Base-by-base conservation (phyloP, 2,888 invertebrate species). In the Plagodis pulveraria region DNA sequence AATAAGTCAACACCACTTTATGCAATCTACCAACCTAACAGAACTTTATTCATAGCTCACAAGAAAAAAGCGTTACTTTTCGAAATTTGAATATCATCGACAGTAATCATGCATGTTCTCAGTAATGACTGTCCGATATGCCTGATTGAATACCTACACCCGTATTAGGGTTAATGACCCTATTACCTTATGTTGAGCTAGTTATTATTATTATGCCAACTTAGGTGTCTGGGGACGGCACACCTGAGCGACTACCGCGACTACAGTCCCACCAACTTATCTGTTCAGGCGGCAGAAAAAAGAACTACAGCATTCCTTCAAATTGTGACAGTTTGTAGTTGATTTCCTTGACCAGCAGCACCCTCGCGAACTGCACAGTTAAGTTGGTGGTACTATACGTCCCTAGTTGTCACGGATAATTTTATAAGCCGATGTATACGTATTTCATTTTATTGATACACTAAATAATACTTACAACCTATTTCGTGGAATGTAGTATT, bases 21-120 rank as follows among this genome's bases (percentile, higher is more conserved):
- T 22, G 22, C 22, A 22, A 4, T 22, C 50, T 52, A 35, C 50
- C 45, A 47, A 51, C 47, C 44, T 60, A 56, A 66, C 45, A 55
- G 60, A 62, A 58, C 63, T 62, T 64, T 42, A 56, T 61, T 63
- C 72, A 67, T 56, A 48, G 62, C 49, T 66, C 62, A 52, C 55
- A 50, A 59, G 45, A 61, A 61, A 61, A 59, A 61, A 61, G 8
- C 56, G 54, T 58, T 62, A 70, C 65, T 66, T 74, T 76, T 60
- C 43, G 12, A 55, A 59, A 76, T 77, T 73, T 77, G 78, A 78
- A 79, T 78, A 78, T 80, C 79, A 80, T 80, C 75, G 69, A 62
- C 64, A 63, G 56, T 79, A 79, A 80, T 80, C 73, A 76, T 44
- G 64, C 62, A 65, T 50, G 56, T 66, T 55, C 54, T 58, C 59